Evolutionary conservation across 2,797 vertebrate species (phyloP), one percentile per base, ranked within the genome.

Genomic region (Iguana delicatissima): DNA sequence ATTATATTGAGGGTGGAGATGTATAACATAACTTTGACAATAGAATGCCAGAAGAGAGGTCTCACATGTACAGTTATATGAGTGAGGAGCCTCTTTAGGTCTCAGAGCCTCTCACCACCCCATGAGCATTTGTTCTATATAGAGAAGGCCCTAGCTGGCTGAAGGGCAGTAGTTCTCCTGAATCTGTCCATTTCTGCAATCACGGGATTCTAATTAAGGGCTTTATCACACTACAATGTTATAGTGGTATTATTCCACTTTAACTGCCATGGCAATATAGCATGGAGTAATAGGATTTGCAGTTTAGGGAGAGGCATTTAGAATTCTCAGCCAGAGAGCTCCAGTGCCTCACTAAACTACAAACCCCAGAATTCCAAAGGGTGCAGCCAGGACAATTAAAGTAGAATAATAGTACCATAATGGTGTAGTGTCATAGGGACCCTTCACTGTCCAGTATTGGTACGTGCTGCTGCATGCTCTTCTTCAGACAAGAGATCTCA

Each of bases 151-250:
- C 2, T 8, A 57, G 55, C 14, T 18, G n/a, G 4, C 9, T 35
- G 55, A n/a, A n/a, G 32, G 9, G 6, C 32, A 59, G 57, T 7
- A 0, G 4, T 20, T 35, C 26, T 18, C 22, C 29, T 2, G 55
- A 55, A 32, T 6, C 14, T 7, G 29, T 13, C 32, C 2, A 16
- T n/a, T 55, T 55, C 52, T 79, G 4, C 42, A 22, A 10, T 22
- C 6, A 8, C 59, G 16, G 16, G 8, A 35, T 57, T 57, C 20
- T n/a, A 7, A 20, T 82, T n/a, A 35, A 10, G 18, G 6, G 9
- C 0, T n/a, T 18, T 55, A 59, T n/a, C 2, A 22, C 38, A 1
- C 22, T 2, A 24, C 1, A 6, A 0, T 46, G 42, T 46, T 46
- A 46, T 46, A 46, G 42, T 46, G 42, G 42, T 46, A 46, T 46